Base-by-base conservation (phyloP, 2,113 vertebrate genomes). In the Hucho hucho region DNA sequence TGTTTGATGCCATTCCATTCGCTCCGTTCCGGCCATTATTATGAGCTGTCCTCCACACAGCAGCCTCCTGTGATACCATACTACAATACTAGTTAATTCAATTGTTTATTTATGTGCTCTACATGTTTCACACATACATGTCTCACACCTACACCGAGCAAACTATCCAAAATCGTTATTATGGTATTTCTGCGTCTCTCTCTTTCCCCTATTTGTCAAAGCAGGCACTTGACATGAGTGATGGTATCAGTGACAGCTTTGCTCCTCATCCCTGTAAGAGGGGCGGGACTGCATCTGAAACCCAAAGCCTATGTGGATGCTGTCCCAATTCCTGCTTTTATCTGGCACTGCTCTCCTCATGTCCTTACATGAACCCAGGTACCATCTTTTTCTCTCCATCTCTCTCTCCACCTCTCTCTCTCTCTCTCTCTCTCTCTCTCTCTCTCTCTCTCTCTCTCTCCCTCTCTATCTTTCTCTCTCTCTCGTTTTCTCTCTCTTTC, bases 161-260 rank as follows among this genome's bases (percentile, higher is more conserved):
- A 20, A 61, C 1, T 14, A 53, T 53, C 49, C 49, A 16, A 61
- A 61, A n/a, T 1, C 24, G 20, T 61, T 61, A 59, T n/a, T 18
- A 56, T 56, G 58, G 6, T 61, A 61, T 61, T 22, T 61, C 58
- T 61, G n/a, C n/a, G 13, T 14, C 49, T 13, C 47, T 13, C 47
- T 49, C 14, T 18, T 53, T 53, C 49, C 49, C 4, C 58, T 61
- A 22, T 61, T 61, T 61, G 7, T n/a, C 58, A 61, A 61, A 61
- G 6, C n/a, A 7, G 58, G n/a, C n/a, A 61, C 16, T 53, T 9
- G 58, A 16, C 58, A 61, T 61, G 18, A 61, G 58, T 61, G n/a
- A 61, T 61, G 18, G 58, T 61, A 22, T 61, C 6, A 85, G 82
- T 89, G 88, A 89, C 89, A 89, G 88, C 85, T 89, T 81, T 83